These are phyloP conservation scores for Microcebus murinus DNA, from an alignment of 2,113 vertebrate genomes.

Conservation along the genomic window DNA sequence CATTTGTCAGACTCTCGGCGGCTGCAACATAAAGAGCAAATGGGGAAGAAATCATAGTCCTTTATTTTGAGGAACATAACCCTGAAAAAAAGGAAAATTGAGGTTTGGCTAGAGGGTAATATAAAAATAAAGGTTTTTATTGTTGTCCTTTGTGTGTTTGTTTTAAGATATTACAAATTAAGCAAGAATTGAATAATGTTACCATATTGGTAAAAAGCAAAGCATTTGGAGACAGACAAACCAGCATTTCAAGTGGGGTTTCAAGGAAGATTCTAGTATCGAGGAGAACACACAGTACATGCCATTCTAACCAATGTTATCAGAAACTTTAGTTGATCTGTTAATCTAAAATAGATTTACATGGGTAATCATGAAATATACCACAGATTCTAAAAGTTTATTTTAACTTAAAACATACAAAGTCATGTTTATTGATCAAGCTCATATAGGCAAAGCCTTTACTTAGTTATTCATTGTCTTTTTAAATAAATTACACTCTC, in stretches of 20 bases:
- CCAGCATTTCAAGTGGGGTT: not conserved
- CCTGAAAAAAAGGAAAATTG: slow-evolving; percentile 20
- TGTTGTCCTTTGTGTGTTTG: not conserved
- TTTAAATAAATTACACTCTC: not conserved
- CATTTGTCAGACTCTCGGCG: not conserved
- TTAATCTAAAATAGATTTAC: not conserved
- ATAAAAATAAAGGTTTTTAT: not conserved
- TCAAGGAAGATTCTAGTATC: not conserved
- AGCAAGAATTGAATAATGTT: not conserved
- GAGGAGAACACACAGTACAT: not conserved
- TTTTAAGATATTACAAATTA: not conserved
- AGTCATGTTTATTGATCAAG: not conserved
- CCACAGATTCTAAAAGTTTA: not conserved
- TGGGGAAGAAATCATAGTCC: not conserved
- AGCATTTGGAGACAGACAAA: not conserved
- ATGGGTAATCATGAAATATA: not conserved
- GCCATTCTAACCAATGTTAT: not conserved
- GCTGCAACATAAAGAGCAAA: not conserved
- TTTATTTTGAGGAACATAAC: not conserved
- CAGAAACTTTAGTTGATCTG: not conserved
- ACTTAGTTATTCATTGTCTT: not conserved
- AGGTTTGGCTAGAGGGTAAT: not conserved
- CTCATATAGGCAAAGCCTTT: not conserved
- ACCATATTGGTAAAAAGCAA: not conserved
- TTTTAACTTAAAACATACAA: not conserved